phyloP scores from a whole-genome alignment of 2,888 invertebrate species.

The Nephrocerus scutellatus region DNA sequence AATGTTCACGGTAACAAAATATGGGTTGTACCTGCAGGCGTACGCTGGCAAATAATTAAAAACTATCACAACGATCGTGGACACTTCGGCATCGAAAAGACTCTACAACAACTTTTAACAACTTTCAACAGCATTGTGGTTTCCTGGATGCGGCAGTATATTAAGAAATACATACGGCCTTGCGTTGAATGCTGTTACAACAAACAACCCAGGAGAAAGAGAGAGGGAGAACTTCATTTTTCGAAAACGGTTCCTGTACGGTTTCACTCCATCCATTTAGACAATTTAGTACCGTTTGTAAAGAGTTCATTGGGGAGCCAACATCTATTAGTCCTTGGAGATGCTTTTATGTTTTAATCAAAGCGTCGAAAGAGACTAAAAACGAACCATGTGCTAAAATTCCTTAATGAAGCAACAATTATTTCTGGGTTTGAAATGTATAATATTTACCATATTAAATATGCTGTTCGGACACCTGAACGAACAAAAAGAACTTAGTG shows the following conservation, averaged over 20 bases:
- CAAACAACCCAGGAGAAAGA: conserved; percentile 25
- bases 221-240: conserved; percentile 22
- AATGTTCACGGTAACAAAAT: too few species aligned
- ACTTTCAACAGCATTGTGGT: conserved; percentile 39
- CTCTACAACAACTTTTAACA: conserved; percentile 13
- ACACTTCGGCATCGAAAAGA: conserved; percentile 9
- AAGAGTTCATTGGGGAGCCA: conserved; percentile 10
- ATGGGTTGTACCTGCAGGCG: too few species aligned
- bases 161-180: conserved; percentile 39
- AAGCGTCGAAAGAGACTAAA: conserved; percentile 13
- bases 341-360: conserved; percentile 15
- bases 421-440: conserved; percentile 23
- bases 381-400: conserved; percentile 9
- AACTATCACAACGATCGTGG: too few species aligned
- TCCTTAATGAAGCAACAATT: conserved; percentile 12
- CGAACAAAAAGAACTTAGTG: conserved; percentile 10
- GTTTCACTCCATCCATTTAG: conserved; percentile 12
- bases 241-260: conserved; percentile 21
- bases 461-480: conserved; percentile 24
- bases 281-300: conserved; percentile 14
- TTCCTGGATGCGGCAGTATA: conserved; percentile 35
- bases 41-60: too few species aligned
- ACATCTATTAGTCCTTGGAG: conserved; percentile 7
- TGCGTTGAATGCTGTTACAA: conserved; percentile 42
- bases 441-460: conserved; percentile 24